Conservation (phyloP, 2,113 vertebrate genomes). For the Actenoides hombroni region DNA sequence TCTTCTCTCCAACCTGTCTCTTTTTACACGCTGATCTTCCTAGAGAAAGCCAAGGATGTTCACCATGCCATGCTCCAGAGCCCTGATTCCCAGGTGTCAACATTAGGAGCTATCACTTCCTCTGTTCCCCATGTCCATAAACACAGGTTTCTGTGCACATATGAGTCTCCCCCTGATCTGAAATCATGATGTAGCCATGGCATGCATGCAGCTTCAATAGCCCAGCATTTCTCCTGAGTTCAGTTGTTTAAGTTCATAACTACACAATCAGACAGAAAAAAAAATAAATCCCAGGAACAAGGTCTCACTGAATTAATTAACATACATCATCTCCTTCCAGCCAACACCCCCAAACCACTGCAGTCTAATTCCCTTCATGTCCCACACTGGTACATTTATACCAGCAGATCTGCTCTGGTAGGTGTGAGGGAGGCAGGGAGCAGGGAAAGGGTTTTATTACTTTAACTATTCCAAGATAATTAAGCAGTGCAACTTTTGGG, state of each 20-base stretch:
- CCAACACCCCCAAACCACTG: neutral
- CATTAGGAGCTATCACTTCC: fast-evolving
- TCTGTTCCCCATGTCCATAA: fast-evolving
- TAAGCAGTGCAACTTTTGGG: conserved; percentile 16
- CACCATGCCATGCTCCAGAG: neutral
- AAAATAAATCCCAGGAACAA: neutral
- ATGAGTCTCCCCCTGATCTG: neutral
- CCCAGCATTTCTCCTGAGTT: neutral
- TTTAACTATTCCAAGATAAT: conserved; percentile 29
- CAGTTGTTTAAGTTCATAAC: conserved; percentile 20
- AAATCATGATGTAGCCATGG: neutral
- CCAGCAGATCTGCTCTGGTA: neutral
- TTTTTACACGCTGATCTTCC: neutral
- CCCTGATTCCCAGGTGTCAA: neutral
- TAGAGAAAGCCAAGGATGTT: neutral
- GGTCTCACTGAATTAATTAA: neutral
- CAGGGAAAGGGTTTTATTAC: conserved; percentile 13
- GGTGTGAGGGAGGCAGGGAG: neutral
- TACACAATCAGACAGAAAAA: neutral
- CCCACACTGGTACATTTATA: neutral
- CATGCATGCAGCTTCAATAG: neutral
- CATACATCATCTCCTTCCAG: conserved; percentile 6
- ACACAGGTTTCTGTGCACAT: neutral
- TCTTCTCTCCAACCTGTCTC: neutral
- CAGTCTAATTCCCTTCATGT: conserved; percentile 29